These are phyloP conservation scores for Nothoprocta perdicaria DNA, from an alignment of 2,113 vertebrate genomes.

Conservation along the genomic window DNA sequence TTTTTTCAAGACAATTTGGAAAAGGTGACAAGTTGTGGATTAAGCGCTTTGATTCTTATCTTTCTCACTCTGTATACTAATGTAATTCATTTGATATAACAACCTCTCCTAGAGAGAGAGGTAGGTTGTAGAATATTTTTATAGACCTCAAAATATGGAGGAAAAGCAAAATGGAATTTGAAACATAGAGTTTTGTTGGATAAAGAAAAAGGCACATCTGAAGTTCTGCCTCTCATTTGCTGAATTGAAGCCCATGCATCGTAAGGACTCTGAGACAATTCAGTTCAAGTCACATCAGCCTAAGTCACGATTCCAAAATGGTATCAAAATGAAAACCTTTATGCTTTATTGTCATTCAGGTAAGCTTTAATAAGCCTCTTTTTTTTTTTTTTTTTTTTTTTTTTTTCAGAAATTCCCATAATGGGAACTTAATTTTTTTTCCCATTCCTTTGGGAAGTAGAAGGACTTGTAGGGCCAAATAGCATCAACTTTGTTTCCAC, in stretches of 20 bases:
- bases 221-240: fast-evolving
- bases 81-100: neutral
- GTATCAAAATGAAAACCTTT: neutral
- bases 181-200: neutral
- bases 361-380: neutral
- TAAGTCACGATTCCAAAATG: neutral
- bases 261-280: neutral
- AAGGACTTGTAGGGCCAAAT: neutral
- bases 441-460: neutral
- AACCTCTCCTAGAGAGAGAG: neutral
- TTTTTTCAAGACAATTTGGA: neutral
- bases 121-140: neutral
- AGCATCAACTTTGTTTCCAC: neutral
- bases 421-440: neutral
- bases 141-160: neutral
- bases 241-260: neutral
- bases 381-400: neutral
- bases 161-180: neutral
- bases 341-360: neutral
- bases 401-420: neutral
- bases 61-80: neutral
- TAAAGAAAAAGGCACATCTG: neutral
- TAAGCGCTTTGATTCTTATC: neutral
- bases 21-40: neutral
- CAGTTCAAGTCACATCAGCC: neutral